Evolutionary conservation across 2,888 invertebrate genomes (phyloP).

Genomic region (Nowickia ferox): DNA sequence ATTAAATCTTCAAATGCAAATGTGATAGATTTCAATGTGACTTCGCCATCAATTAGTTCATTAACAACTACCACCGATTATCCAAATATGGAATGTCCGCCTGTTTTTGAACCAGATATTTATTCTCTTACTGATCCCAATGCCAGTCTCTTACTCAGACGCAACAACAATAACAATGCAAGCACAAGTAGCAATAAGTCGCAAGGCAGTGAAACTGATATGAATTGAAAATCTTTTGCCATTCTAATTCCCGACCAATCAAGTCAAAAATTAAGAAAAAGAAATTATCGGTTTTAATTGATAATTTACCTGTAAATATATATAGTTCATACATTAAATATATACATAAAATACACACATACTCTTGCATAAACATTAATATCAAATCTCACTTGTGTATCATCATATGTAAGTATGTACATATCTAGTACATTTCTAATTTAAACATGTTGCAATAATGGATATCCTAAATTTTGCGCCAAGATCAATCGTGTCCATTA

Average conservation of each 20-base stretch:
- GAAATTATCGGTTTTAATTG: constrained; percentile 16
- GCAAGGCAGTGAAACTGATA: constrained; percentile 50
- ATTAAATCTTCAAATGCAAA: constrained; percentile 68
- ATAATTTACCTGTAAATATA: constrained; percentile 54
- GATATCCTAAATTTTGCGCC: background rate
- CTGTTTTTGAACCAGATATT: constrained; percentile 93
- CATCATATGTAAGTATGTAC: no score
- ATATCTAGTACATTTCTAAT: no score
- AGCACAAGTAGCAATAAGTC: constrained; percentile 47
- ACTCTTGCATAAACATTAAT: constrained; percentile 28
- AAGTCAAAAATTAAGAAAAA: constrained; percentile 24
- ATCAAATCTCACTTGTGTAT: background rate
- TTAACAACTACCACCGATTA: constrained; percentile 84
- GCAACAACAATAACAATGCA: constrained; percentile 77
- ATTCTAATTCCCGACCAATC: background rate
- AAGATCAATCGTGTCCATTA: no score
- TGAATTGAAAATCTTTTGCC: constrained; percentile 46
- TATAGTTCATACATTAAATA: constrained; percentile 34
- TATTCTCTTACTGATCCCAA: constrained; percentile 87
- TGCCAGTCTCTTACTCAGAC: constrained; percentile 80
- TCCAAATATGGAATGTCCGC: constrained; percentile 93
- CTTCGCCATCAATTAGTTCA: constrained; percentile 69
- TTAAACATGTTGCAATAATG: background rate
- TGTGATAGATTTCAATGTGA: constrained; percentile 62
- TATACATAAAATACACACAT: constrained; percentile 22